These are phyloP conservation scores for Glareola pratincola DNA, from an alignment of 2,113 vertebrate genomes.

Conservation along the genomic window DNA sequence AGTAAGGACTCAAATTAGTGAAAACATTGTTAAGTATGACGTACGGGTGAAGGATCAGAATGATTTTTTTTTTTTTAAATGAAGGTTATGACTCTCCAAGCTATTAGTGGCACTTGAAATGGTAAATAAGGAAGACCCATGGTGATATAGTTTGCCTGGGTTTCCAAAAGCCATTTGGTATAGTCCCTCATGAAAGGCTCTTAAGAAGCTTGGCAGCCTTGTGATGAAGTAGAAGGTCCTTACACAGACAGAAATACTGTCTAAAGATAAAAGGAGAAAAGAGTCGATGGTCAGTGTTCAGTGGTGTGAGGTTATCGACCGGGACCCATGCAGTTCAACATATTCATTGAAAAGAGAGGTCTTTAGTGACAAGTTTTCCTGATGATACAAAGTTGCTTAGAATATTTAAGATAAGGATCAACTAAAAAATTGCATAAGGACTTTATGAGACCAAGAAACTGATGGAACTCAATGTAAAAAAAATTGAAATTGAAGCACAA, in stretches of 20 bases:
- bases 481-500: background rate
- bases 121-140: background rate
- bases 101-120: background rate
- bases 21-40: background rate
- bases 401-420: background rate
- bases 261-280: background rate
- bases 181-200: background rate
- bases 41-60: background rate
- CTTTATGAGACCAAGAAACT: background rate
- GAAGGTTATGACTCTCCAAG: background rate
- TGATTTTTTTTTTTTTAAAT: background rate
- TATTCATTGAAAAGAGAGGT: background rate
- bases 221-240: background rate
- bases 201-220: background rate
- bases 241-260: background rate
- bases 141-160: background rate
- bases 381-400: background rate
- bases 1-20: background rate
- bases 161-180: background rate
- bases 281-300: background rate
- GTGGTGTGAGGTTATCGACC: background rate
- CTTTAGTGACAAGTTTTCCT: background rate
- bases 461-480: background rate
- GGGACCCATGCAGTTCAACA: background rate
- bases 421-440: background rate